Evolutionary conservation across 2,797 vertebrate genomes (phyloP).

Genomic region (Bufotes viridis): DNA sequence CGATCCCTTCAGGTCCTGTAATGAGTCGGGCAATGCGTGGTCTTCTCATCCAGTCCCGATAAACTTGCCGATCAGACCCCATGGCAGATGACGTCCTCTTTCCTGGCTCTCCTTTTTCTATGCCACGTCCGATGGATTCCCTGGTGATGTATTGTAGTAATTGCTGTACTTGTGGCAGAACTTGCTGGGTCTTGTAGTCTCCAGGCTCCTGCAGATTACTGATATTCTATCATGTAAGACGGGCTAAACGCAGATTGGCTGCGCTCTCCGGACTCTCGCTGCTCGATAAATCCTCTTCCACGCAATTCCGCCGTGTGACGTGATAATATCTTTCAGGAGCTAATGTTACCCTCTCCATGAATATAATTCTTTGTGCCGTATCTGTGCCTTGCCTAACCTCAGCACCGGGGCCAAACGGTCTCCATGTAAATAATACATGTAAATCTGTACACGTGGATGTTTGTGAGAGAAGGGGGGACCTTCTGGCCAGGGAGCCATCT

Average conservation of each 20-base stretch:
- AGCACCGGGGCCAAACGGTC: constrained; percentile 28
- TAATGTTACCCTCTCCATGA: constrained; percentile 46
- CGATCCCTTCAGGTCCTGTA: background rate
- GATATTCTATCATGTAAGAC: constrained; percentile 17
- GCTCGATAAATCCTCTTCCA: constrained; percentile 46
- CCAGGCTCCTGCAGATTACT: background rate
- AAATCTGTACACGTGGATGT: constrained; percentile 23
- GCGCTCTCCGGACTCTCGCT: background rate
- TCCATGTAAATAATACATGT: constrained; percentile 44
- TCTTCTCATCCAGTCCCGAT: background rate
- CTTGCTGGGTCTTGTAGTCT: background rate
- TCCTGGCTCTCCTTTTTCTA: background rate
- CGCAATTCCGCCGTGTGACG: constrained; percentile 7
- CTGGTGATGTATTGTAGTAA: background rate
- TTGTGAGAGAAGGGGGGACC: constrained; percentile 25
- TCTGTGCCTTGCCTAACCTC: constrained; percentile 37
- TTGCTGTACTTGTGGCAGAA: background rate
- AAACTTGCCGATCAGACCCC: too few relatives aligned
- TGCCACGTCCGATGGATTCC: background rate
- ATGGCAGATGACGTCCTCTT: background rate
- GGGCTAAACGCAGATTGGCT: background rate
- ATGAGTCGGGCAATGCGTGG: background rate
- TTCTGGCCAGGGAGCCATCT: constrained; percentile 5
- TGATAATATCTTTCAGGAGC: constrained; percentile 39
- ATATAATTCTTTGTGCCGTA: constrained; percentile 37